These are phyloP conservation scores for Thalpophila matura DNA, from an alignment of 2,888 invertebrate genomes.

Conservation along the genomic window DNA sequence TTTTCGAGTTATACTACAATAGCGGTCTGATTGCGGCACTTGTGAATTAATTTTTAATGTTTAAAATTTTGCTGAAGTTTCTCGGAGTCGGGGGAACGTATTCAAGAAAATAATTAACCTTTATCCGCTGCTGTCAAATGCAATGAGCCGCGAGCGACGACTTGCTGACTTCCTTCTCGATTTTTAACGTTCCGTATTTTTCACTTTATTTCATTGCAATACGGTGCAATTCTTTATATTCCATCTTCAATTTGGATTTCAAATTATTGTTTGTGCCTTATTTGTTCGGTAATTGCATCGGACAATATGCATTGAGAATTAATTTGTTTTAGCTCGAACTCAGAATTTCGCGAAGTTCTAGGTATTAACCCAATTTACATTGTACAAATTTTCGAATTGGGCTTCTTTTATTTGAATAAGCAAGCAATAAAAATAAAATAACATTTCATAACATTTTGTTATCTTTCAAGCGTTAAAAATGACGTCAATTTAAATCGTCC, in stretches of 20 bases:
- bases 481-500: slow-evolving; percentile 19
- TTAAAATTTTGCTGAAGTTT: slow-evolving; percentile 45
- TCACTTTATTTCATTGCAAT: slow-evolving; percentile 11
- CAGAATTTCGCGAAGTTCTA: neutral
- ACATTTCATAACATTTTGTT: slow-evolving; percentile 1
- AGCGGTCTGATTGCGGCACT: slow-evolving; percentile 66
- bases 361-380: too few relatives aligned
- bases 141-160: slow-evolving; percentile 63
- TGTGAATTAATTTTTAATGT: slow-evolving; percentile 61
- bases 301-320: neutral
- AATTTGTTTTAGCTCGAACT: neutral
- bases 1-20: slow-evolving; percentile 65
- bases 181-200: slow-evolving; percentile 47
- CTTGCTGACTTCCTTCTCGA: slow-evolving; percentile 33
- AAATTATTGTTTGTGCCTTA: neutral
- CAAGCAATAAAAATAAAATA: slow-evolving; percentile 25
- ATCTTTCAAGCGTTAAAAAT: slow-evolving; percentile 31
- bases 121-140: slow-evolving; percentile 73
- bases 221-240: slow-evolving; percentile 6
- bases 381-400: too few relatives aligned
- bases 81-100: slow-evolving; percentile 55
- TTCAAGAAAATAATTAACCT: slow-evolving; percentile 80
- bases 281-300: neutral
- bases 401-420: too few relatives aligned
- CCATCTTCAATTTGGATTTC: neutral